Evolutionary conservation across 2,113 vertebrate species (phyloP), one percentile per base, ranked within the genome.

Genomic region (Menidia beryllina): DNA sequence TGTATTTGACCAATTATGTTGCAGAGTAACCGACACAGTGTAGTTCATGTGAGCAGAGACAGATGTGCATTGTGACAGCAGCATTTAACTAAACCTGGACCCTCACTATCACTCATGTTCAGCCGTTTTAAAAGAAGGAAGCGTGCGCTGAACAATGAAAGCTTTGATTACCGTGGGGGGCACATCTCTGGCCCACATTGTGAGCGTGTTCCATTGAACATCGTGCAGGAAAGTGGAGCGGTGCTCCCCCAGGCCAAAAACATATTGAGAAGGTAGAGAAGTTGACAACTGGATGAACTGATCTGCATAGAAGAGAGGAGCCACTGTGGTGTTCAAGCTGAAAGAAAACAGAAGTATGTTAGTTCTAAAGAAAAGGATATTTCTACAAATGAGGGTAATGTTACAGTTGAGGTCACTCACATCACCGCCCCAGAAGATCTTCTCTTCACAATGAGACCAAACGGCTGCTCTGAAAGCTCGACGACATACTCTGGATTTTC

Each of bases 221-320:
- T 92, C 93, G 21, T 96, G 96, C 53, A 96, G 86, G 5, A 97
- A 89, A 61, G 75, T 81, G 74, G 89, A 91, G 58, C 93, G 94
- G 75, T 97, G 96, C 72, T 97, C 96, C 0, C 95, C 96, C 17
- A 97, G 86, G 1, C 96, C 96, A 0, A 96, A 97, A 48, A 97
- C 82, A 66, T 91, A 96, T 9, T 13, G 78, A 12, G 91, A 94
- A 0, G 93, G 83, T 25, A 97, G 91, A 0, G 75, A 60, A 2
- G 94, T 94, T 55, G 95, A 94, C 43, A 97, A 82, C 90, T 97
- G 95, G 52, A 96, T 94, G 84, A 96, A 97, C 91, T 96, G 95
- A 77, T 96, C 94, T 2, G 95, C 90, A 0, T 94, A 97, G 90
- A 96, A 94, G 77, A 96, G 87, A 5, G 96, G 96, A 48, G 95